These are phyloP conservation scores for Orthosia cruda DNA, from an alignment of 2,888 invertebrate genomes.

Conservation along the genomic window DNA sequence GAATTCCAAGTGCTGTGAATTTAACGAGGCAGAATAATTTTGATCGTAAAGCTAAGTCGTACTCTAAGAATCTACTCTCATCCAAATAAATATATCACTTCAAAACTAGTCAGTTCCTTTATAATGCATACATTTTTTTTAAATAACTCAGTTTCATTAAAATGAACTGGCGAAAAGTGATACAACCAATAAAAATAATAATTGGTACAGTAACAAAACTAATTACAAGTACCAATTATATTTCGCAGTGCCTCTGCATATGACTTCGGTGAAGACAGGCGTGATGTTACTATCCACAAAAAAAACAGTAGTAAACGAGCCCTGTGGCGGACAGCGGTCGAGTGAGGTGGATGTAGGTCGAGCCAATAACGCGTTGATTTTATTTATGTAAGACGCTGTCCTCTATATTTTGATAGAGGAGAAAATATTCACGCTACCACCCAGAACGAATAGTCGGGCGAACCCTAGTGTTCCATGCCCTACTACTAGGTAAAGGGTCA, in stretches of 20 bases:
- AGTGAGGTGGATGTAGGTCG: constrained; percentile 40
- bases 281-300: background rate
- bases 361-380: constrained; percentile 28
- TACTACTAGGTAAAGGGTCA: background rate
- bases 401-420: constrained; percentile 4
- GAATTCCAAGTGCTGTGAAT: background rate
- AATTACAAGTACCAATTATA: too few relatives aligned
- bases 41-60: constrained; percentile 1
- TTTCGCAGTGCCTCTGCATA: too few relatives aligned
- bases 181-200: too few relatives aligned
- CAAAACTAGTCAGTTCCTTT: background rate
- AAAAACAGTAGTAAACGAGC: constrained; percentile 9
- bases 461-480: too few relatives aligned
- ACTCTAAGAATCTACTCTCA: background rate
- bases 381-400: constrained; percentile 44
- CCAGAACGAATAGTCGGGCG: background rate
- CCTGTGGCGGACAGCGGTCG: constrained; percentile 53
- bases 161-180: background rate
- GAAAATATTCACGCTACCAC: constrained; percentile 18
- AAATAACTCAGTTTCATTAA: background rate
- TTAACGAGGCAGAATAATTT: constrained; percentile 20
- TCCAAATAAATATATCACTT: background rate
- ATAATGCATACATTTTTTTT: background rate
- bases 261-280: too few relatives aligned
- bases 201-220: too few relatives aligned